Base-by-base conservation (phyloP, 2,113 vertebrate species). In the Sturnira hondurensis region DNA sequence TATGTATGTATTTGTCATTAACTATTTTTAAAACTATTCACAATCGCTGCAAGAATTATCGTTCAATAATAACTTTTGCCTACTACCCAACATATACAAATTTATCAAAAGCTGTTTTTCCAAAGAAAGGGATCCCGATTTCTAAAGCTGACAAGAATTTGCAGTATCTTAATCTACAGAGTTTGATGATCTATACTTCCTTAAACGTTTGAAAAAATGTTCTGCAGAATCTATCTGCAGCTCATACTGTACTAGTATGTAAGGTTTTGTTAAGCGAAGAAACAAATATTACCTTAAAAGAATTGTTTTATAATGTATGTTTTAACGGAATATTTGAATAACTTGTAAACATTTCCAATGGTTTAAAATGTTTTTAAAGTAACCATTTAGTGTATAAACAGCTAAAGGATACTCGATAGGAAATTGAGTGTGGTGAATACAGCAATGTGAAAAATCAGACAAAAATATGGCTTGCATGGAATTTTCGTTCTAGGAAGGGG, bases 1-100 rank as follows among this genome's bases (percentile, higher is more conserved):
- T 91, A 93, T 82, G 63, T 91, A 93, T 82, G 95, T 95, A 96
- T 95, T 97, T 68, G 87, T 74, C 15, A 81, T 80, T 78, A 80
- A 56, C 63, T 81, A 61, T 93, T 94, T 96, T 61, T n/a, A 77
- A 87, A 94, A 89, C 93, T 41, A 93, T 93, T 96, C 94, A 95
- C 13, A 91, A 83, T 63, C 45, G 43, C 6, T 84, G 36, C 4
- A 88, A 91, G 61, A 93, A 94, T 86, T 77, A 94, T 31, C 89
- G 13, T 89, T 92, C 78, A 94, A 91, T 67, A 78, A 87, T 93
- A 84, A 50, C 47, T 96, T 96, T 93, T 91, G 68, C 28, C 93
- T 41, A 28, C 16, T 58, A 58, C 15, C 7, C 63, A 33, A 3
- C 31, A 85, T 68, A 61, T 47, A 80, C 43, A 92, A 92, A 91